Evolutionary conservation across 2,113 vertebrate genomes (phyloP).

Genomic region (Syrmaticus mikado): DNA sequence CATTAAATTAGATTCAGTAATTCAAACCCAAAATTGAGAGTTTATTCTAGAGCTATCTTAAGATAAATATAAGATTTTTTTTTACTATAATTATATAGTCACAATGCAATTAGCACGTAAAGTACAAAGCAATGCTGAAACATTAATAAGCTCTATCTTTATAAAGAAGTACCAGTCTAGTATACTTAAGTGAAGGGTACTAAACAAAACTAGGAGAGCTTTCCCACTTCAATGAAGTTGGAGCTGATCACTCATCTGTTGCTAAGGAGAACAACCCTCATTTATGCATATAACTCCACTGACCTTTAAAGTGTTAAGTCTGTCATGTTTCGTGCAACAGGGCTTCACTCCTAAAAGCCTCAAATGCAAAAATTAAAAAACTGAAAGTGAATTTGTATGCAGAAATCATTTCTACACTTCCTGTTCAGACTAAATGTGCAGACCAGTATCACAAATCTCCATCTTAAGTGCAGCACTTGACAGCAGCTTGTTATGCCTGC

Average conservation of each 20-base stretch:
- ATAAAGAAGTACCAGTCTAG: neutral
- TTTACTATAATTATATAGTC: neutral
- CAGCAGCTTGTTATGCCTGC: neutral
- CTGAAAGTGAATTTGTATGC: neutral
- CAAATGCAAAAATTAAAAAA: neutral
- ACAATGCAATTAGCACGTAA: neutral
- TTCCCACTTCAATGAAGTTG: neutral
- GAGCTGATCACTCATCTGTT: neutral
- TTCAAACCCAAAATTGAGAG: neutral
- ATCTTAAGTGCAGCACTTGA: neutral
- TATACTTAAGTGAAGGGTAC: neutral
- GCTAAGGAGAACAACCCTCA: neutral
- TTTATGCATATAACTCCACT: neutral
- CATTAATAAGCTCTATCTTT: neutral
- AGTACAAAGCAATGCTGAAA: neutral
- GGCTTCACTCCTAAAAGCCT: neutral
- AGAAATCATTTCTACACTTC: neutral
- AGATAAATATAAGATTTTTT: neutral
- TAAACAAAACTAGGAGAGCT: neutral
- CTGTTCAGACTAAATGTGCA: neutral
- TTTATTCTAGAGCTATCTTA: neutral
- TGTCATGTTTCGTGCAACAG: neutral
- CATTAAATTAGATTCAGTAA: neutral
- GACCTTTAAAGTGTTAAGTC: neutral
- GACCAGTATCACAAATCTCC: neutral